These are phyloP conservation scores for Cyanoderma ruficeps DNA, from an alignment of 2,113 vertebrate genomes.

Conservation along the genomic window DNA sequence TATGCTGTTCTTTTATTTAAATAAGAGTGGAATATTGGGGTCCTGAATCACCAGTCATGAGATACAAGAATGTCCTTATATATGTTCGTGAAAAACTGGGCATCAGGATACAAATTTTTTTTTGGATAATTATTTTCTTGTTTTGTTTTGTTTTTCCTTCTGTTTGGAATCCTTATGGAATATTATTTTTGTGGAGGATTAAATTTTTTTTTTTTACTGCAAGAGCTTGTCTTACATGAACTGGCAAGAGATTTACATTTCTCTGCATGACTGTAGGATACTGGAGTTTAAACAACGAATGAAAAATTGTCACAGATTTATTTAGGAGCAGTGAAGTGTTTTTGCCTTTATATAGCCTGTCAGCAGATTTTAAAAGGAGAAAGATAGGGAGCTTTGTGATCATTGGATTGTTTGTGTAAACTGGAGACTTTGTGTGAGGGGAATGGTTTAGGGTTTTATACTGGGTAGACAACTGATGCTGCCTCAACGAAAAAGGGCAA, in stretches of 20 bases:
- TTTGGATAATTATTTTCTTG: background rate
- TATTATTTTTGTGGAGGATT: background rate
- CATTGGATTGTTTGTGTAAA: background rate
- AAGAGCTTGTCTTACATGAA: background rate
- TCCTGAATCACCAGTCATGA: background rate
- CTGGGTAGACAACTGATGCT: background rate
- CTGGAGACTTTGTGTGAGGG: background rate
- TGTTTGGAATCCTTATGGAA: background rate
- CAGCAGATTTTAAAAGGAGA: background rate
- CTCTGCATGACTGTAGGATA: background rate
- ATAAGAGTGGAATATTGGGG: background rate
- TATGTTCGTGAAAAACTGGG: background rate
- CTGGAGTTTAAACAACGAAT: background rate
- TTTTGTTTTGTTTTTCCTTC: background rate
- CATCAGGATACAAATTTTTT: background rate
- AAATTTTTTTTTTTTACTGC: background rate
- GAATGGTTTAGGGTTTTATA: background rate
- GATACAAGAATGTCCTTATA: background rate
- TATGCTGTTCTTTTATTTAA: background rate
- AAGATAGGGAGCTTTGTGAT: background rate
- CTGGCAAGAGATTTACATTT: conserved; percentile 21
- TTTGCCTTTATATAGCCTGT: background rate
- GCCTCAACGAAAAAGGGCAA: background rate
- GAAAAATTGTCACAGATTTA: background rate
- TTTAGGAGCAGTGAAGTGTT: background rate